Evolutionary conservation across 1,140 invertebrate species (phyloP).

Genomic region (Pseudomyrmex sp.): DNA sequence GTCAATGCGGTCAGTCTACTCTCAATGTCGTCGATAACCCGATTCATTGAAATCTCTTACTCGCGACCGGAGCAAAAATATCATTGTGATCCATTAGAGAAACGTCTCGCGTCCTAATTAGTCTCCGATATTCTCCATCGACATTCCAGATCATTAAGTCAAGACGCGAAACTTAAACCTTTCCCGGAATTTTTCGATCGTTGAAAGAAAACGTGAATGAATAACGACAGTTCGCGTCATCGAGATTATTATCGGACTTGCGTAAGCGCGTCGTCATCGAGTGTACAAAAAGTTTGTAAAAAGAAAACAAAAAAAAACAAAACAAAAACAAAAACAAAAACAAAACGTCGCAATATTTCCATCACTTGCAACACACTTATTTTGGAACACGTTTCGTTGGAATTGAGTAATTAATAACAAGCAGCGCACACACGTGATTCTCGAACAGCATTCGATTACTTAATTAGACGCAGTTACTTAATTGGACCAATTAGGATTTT

Average conservation of each 20-base stretch:
- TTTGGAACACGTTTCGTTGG: neutral
- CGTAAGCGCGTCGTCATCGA: neutral
- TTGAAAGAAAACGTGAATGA: conserved; percentile 45
- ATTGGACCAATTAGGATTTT: neutral
- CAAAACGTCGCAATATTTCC: neutral
- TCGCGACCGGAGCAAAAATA: conserved; percentile 42
- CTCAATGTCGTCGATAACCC: neutral
- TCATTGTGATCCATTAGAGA: conserved; percentile 37
- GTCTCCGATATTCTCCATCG: conserved; percentile 60
- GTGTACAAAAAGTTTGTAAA: too few species aligned
- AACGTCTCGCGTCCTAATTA: conserved; percentile 51
- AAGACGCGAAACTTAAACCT: conserved; percentile 43
- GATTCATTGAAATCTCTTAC: conserved; percentile 11
- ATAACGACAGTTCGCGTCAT: conserved; percentile 50
- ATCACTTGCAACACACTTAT: too few species aligned
- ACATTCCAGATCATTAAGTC: conserved; percentile 61
- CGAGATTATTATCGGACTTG: neutral
- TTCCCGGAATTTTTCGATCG: conserved; percentile 3
- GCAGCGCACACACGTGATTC: neutral
- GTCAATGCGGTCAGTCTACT: neutral
- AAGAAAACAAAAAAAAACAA: too few species aligned
- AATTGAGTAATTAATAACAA: neutral
- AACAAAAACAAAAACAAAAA: too few species aligned
- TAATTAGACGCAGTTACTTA: neutral
- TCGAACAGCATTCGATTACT: conserved; percentile 12